Evolutionary conservation across 2,113 vertebrate species (phyloP).

Genomic region (Meles meles): DNA sequence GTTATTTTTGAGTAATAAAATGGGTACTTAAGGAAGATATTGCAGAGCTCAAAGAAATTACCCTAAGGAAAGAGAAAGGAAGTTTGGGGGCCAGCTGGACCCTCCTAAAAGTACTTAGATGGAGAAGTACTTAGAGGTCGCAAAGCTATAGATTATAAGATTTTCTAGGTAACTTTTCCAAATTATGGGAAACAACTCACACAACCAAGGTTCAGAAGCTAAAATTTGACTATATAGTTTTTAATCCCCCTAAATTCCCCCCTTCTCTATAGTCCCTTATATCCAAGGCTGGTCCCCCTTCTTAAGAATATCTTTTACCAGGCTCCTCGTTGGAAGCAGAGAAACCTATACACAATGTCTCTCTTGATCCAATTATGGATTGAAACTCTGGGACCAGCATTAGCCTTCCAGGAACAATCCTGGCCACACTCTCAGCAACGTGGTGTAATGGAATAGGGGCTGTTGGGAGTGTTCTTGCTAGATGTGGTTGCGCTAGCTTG

Average conservation of each 20-base stretch:
- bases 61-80: neutral
- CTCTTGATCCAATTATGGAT: neutral
- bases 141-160: neutral
- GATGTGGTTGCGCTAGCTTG: neutral
- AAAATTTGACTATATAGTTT: neutral
- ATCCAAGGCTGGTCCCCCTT: neutral
- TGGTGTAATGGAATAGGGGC: neutral
- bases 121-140: neutral
- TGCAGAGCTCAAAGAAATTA: neutral
- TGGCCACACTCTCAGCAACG: too few relatives aligned
- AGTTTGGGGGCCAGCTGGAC: neutral
- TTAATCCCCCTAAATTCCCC: neutral
- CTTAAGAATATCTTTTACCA: neutral
- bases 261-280: neutral
- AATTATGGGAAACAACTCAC: neutral
- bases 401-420: neutral
- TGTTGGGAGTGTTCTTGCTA: neutral
- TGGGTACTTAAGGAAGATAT: neutral
- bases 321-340: neutral
- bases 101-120: neutral
- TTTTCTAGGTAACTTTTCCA: neutral
- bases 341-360: neutral
- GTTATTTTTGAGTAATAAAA: neutral
- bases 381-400: neutral
- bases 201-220: neutral